phyloP scores from a whole-genome alignment of 2,888 invertebrate genomes.

The Erebia palarica region DNA sequence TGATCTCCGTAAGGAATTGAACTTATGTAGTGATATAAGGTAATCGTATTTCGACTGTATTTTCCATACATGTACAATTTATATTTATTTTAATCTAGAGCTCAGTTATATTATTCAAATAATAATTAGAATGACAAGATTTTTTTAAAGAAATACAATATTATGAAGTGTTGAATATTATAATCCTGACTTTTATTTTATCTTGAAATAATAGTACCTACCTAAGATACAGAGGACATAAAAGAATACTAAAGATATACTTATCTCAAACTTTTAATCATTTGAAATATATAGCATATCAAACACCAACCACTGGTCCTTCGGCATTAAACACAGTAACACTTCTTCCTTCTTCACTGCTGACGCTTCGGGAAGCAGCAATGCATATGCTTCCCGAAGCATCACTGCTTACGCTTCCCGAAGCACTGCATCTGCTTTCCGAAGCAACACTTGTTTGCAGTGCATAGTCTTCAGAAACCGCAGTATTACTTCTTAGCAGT shows the following conservation, averaged over 20 bases:
- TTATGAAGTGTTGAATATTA: background rate
- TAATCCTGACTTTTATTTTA: background rate
- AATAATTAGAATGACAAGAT: too few relatives aligned
- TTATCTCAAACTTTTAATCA: background rate
- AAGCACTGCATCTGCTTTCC: conserved; percentile 7
- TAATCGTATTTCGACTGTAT: too few relatives aligned
- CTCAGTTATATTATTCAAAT: too few relatives aligned
- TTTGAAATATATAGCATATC: background rate
- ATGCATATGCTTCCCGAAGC: background rate
- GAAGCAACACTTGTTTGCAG: conserved; percentile 1
- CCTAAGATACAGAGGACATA: background rate
- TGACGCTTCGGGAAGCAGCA: conserved; percentile 15
- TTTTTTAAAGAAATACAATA: too few relatives aligned
- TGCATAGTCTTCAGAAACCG: conserved; percentile 8
- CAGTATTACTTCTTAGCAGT: conserved; percentile 13
- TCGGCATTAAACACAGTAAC: background rate
- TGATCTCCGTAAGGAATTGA: conserved; percentile 8
- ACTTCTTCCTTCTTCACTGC: background rate
- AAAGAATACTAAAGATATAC: background rate
- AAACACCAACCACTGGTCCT: background rate
- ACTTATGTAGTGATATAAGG: background rate
- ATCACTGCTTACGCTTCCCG: conserved; percentile 20
- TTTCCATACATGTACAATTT: too few relatives aligned
- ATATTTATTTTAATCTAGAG: too few relatives aligned
- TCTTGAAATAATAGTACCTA: background rate